Evolutionary conservation across 2,113 vertebrate genomes (phyloP), one percentile per base, ranked within the genome.

Genomic region (Helogale parvula): DNA sequence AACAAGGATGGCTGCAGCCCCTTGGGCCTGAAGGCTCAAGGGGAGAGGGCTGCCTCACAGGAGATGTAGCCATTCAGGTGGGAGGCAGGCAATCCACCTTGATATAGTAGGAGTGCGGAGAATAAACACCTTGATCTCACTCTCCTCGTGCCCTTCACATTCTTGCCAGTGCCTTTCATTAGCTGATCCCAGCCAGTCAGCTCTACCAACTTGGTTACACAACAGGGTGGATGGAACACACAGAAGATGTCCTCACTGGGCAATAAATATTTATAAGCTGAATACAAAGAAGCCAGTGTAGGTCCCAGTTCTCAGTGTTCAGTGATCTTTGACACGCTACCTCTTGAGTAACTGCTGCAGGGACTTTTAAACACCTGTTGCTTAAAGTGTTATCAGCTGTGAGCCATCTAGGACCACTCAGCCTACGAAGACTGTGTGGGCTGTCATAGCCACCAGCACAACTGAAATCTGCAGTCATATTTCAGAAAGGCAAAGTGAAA

Each of bases 1-100:
- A 76, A 79, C 27, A 63, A 45, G 23, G 8, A 71, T 85, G 72
- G 66, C 29, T 17, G 13, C 45, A 81, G 54, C 77, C 27, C 54
- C 33, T 71, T 47, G 82, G 41, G 8, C 13, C 27, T 60, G 35
- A 68, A 76, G 47, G 17, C 25, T 82, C 54, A 31, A 68, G 35
- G 31, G 8, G 47, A 63, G 29, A 52, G 33, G 66, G 60, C 19
- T 17, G 27, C 71, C 88, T 60, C 9, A 68, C 29, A 92, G 57
- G 68, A 69, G 29, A 12, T 45, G 31, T 65, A 47, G 66, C 31
- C 21, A 29, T 8, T 1, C 7, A 47, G 72, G 27, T 45, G 72
- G 98, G 98, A 33, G 85, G 66, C 6, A 99, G 98, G 25, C 98
- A 74, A 99, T 60, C 21, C 57, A 60, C 21, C 23, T 19, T 69